Percentiles rank a stretch among this genome's conserved stretches.
Conservation (phyloP, 2,113 vertebrate species). For the Egretta garzetta region DNA sequence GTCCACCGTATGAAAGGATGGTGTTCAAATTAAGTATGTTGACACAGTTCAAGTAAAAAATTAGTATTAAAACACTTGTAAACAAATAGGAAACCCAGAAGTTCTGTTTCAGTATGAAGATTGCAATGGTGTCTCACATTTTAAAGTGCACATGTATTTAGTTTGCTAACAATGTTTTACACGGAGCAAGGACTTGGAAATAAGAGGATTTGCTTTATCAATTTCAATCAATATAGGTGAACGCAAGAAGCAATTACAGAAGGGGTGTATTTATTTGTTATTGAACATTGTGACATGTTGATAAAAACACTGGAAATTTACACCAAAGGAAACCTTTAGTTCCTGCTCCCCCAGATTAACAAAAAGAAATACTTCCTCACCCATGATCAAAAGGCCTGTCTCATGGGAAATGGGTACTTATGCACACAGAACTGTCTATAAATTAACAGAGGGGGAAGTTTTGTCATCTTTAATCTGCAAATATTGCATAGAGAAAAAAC, state of each 20-base stretch:
- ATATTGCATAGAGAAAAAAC: slow-evolving; percentile 30
- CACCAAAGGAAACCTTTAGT: slow-evolving; percentile 8
- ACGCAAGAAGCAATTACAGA: slow-evolving; percentile 5
- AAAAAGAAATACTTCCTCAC: neutral
- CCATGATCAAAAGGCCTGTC: neutral
- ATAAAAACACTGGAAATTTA: slow-evolving; percentile 19
- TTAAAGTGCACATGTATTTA: slow-evolving; percentile 1
- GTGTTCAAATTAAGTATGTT: neutral
- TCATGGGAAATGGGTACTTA: neutral
- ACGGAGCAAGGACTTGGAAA: neutral
- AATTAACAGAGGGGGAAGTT: neutral
- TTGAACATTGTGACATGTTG: neutral
- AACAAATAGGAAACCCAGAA: neutral
- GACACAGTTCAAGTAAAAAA: neutral
- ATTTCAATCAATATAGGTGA: neutral
- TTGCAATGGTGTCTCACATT: neutral
- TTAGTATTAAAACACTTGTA: neutral
- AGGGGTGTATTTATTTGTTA: slow-evolving; percentile 41
- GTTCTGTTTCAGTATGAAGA: neutral
- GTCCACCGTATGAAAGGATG: neutral
- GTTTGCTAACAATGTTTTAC: slow-evolving; percentile 3
- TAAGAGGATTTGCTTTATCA: neutral
- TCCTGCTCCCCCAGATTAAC: slow-evolving; percentile 5
- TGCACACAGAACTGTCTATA: neutral
- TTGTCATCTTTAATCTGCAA: slow-evolving; percentile 11